Percentiles rank a stretch among this genome's conserved stretches.
phyloP scores from a whole-genome alignment of 2,888 invertebrate species.

The Microctonus brassicae region DNA sequence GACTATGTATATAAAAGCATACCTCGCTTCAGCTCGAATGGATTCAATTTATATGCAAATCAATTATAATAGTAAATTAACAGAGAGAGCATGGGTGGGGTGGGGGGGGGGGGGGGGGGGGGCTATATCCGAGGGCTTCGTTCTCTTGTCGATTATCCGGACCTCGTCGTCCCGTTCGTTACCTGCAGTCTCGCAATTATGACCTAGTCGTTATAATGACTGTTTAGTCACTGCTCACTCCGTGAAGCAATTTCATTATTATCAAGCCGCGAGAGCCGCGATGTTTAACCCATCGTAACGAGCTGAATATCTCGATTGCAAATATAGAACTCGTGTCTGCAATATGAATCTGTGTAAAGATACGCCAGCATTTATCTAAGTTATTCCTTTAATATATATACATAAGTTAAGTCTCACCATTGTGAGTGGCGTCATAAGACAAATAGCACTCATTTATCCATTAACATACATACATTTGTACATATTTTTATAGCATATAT shows the following conservation, averaged over 20 bases:
- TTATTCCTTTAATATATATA: too few species aligned
- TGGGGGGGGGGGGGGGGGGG: too few species aligned
- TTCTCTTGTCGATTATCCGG: constrained; percentile 53
- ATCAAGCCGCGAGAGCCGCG: constrained; percentile 48
- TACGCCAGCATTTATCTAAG: background rate
- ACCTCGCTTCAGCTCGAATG: constrained; percentile 56
- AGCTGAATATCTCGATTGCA: constrained; percentile 49
- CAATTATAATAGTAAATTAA: constrained; percentile 66
- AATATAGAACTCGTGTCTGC: constrained; percentile 34
- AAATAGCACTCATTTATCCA: too few species aligned
- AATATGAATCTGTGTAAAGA: background rate
- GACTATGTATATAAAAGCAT: constrained; percentile 11
- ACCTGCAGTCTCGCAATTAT: constrained; percentile 61
- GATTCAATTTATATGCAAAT: constrained; percentile 67
- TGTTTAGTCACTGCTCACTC: constrained; percentile 62
- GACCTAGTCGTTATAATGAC: constrained; percentile 63
- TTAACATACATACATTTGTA: too few species aligned
- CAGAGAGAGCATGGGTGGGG: constrained; percentile 40
- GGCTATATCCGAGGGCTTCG: constrained; percentile 4
- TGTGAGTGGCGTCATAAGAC: too few species aligned
- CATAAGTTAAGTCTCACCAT: too few species aligned
- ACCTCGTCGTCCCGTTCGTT: constrained; percentile 53
- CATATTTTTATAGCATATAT: too few species aligned
- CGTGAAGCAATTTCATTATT: constrained; percentile 64
- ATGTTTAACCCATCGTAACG: constrained; percentile 41